phyloP scores from a whole-genome alignment of 2,797 vertebrate genomes.

The Rhadinocentrus ornatus region DNA sequence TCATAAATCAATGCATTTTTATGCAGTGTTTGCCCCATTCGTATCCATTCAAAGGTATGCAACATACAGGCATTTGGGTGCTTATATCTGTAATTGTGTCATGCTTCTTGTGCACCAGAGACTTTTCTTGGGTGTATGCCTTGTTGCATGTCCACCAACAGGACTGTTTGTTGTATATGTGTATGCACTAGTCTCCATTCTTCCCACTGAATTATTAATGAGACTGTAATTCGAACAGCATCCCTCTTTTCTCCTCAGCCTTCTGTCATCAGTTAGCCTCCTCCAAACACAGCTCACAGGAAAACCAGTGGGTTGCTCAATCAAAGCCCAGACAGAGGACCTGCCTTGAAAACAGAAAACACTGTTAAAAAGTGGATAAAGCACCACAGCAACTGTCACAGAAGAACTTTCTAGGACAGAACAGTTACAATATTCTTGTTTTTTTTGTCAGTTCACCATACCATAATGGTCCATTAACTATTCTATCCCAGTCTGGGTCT shows the following conservation, averaged over 20 bases:
- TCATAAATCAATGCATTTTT: neutral
- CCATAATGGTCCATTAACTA: neutral
- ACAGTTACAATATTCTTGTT: neutral
- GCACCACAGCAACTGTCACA: slow-evolving; percentile 3
- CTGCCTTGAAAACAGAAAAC: slow-evolving; percentile 33
- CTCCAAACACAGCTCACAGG: slow-evolving; percentile 34
- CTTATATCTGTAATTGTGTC: slow-evolving; percentile 3
- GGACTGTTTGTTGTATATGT: slow-evolving; percentile 50
- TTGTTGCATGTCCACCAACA: slow-evolving; percentile 34
- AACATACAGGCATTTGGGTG: neutral
- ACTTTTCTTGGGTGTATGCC: slow-evolving; percentile 22
- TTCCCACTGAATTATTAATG: slow-evolving; percentile 83
- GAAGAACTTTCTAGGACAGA: neutral
- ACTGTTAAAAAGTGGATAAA: slow-evolving; percentile 16
- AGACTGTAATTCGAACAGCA: slow-evolving; percentile 74
- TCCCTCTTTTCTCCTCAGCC: slow-evolving; percentile 46
- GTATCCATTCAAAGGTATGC: neutral
- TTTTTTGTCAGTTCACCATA: neutral
- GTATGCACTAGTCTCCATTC: slow-evolving; percentile 28
- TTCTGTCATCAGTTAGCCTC: slow-evolving; percentile 61
- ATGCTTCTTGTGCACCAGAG: neutral
- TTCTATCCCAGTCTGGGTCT: neutral
- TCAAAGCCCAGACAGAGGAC: slow-evolving; percentile 26
- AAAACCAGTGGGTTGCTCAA: slow-evolving; percentile 39
- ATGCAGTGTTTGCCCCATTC: slow-evolving; percentile 3